Conservation (phyloP, 1,140 invertebrate genomes). For the Scaptomyza montana region DNA sequence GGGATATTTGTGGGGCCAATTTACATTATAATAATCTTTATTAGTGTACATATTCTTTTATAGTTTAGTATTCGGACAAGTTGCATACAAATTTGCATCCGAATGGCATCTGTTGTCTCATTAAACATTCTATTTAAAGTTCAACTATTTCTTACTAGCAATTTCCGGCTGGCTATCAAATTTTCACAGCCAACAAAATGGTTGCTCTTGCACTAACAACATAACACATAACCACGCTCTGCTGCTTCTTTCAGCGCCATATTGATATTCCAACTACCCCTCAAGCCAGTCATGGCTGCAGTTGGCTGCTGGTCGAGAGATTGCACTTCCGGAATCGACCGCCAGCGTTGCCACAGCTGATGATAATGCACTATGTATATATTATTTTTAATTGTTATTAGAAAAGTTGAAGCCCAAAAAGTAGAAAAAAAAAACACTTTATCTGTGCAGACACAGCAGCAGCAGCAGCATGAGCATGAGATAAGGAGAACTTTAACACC, state of each 20-base stretch:
- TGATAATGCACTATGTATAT: slow-evolving; percentile 72
- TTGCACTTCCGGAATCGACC: slow-evolving; percentile 65
- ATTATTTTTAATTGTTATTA: slow-evolving; percentile 71
- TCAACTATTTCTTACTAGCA: not conserved
- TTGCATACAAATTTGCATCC: not conserved
- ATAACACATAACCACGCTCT: slow-evolving; percentile 44
- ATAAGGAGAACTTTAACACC: slow-evolving; percentile 79
- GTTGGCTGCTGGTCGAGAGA: not conserved
- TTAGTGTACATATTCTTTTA: too few species aligned
- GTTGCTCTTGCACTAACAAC: slow-evolving; percentile 38
- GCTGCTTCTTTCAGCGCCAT: slow-evolving; percentile 48
- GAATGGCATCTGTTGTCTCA: not conserved
- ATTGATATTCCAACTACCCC: slow-evolving; percentile 8
- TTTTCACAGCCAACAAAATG: slow-evolving; percentile 35
- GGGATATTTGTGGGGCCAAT: too few species aligned
- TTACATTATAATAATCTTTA: too few species aligned
- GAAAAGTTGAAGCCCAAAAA: slow-evolving; percentile 37
- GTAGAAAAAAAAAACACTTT: slow-evolving; percentile 25
- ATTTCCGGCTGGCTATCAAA: slow-evolving; percentile 10
- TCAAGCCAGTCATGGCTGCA: slow-evolving; percentile 22
- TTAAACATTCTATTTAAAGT: not conserved
- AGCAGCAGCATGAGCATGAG: slow-evolving; percentile 11
- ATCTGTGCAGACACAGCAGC: slow-evolving; percentile 14
- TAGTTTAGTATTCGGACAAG: too few species aligned
- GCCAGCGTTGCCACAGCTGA: slow-evolving; percentile 48